Percentiles rank a stretch among this genome's conserved stretches.
phyloP scores from a whole-genome alignment of 2,113 vertebrate genomes.

The Poecile atricapillus region DNA sequence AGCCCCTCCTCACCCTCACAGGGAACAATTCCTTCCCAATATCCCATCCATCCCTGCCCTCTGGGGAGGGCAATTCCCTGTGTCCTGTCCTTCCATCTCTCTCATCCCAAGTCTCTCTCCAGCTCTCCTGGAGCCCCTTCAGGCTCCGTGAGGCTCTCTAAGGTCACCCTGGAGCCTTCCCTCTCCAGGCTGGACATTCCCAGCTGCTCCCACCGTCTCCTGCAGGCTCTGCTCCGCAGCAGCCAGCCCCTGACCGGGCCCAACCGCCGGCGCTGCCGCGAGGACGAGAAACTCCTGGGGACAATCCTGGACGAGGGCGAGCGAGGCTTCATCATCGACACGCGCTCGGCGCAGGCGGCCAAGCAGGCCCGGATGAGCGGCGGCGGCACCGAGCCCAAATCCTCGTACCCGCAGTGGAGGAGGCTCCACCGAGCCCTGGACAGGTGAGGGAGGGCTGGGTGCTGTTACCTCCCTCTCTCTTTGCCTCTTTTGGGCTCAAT shows the following conservation, averaged over 20 bases:
- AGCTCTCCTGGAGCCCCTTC: background rate
- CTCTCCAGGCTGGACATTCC: rapidly evolving
- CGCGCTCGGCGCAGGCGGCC: conserved; percentile 75
- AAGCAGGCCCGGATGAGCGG: conserved; percentile 79
- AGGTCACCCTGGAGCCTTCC: rapidly evolving
- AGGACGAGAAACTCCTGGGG: conserved; percentile 79
- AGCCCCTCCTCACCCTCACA: background rate
- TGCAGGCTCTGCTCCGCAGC: conserved; percentile 66
- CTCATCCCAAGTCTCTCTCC: background rate
- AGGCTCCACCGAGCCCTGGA: conserved; percentile 80
- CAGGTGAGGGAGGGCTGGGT: conserved; percentile 63
- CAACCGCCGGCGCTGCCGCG: conserved; percentile 77
- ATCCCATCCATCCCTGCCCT: rapidly evolving
- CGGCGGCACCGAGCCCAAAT: conserved; percentile 80
- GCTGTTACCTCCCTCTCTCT: too few relatives aligned
- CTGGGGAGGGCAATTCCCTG: too few relatives aligned
- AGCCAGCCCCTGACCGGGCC: conserved; percentile 80
- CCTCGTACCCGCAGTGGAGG: conserved; percentile 76
- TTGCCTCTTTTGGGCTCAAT: too few relatives aligned
- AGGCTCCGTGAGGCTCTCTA: rapidly evolving
- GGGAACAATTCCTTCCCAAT: rapidly evolving
- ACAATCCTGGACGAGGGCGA: conserved; percentile 24
- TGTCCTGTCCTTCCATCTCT: background rate
- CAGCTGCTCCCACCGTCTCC: rapidly evolving
- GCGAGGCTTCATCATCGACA: conserved; percentile 81